Conservation (phyloP, 2,888 invertebrate species). For the Pachycephus smyrnensis region DNA sequence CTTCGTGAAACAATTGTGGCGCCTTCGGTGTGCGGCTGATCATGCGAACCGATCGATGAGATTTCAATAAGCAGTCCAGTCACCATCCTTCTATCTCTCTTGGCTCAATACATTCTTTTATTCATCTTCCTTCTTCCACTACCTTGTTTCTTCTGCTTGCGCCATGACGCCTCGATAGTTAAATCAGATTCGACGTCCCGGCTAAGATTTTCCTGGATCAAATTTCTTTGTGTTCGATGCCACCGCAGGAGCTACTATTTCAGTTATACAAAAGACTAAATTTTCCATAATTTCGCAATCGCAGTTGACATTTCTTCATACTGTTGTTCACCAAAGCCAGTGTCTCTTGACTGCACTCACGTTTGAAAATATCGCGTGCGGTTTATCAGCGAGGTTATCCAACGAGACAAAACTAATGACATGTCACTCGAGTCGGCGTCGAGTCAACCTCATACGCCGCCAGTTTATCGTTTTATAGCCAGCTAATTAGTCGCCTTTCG, state of each 20-base stretch:
- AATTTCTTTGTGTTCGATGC: neutral
- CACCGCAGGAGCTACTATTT: neutral
- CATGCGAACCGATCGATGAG: conserved; percentile 25
- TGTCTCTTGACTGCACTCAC: neutral
- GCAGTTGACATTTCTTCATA: neutral
- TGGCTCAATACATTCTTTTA: neutral
- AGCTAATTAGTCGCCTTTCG: conserved; percentile 61
- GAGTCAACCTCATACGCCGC: conserved; percentile 60
- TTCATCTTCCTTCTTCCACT: neutral
- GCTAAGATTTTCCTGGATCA: neutral
- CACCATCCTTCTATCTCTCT: conserved; percentile 6
- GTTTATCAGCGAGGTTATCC: conserved; percentile 65
- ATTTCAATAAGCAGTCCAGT: conserved; percentile 40
- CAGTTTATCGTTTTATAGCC: conserved; percentile 62
- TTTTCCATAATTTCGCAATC: neutral
- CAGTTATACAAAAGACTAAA: neutral
- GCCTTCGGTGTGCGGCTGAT: conserved; percentile 27
- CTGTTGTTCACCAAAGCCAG: neutral
- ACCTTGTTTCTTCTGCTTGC: neutral
- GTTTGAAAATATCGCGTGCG: conserved; percentile 7
- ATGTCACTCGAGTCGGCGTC: conserved; percentile 48
- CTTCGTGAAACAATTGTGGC: conserved; percentile 43
- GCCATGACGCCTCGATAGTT: neutral
- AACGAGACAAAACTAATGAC: conserved; percentile 64
- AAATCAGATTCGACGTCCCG: neutral